Conservation (phyloP, 2,888 invertebrate species). For the Drosophila formosana region DNA sequence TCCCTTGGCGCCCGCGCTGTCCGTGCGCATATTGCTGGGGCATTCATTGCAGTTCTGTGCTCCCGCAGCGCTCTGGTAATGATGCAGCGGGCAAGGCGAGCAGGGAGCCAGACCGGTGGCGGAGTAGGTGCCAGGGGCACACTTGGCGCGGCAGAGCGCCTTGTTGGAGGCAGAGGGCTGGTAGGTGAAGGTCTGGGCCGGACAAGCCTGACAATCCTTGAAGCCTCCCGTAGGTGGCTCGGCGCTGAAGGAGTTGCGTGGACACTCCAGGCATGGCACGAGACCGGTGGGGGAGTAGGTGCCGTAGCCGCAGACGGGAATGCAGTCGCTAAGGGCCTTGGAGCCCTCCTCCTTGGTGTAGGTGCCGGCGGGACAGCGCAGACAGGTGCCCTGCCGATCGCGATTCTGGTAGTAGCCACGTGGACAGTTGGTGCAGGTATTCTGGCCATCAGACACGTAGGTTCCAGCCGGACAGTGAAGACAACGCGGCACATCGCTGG, state of each 20-base stretch:
- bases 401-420: slow-evolving; percentile 97
- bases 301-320: slow-evolving; percentile 98
- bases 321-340: slow-evolving; percentile 93
- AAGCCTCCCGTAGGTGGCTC: slow-evolving; percentile 96
- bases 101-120: slow-evolving; percentile 97
- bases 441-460: slow-evolving; percentile 95
- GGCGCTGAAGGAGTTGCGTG: slow-evolving; percentile 94
- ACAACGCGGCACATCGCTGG: slow-evolving; percentile 96
- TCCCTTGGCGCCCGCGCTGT: slow-evolving; percentile 91
- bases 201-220: slow-evolving; percentile 97
- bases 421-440: slow-evolving; percentile 95
- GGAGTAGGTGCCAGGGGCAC: slow-evolving; percentile 95
- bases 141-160: slow-evolving; percentile 94
- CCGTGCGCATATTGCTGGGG: slow-evolving; percentile 95
- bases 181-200: slow-evolving; percentile 94
- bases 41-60: slow-evolving; percentile 95
- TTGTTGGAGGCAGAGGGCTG: slow-evolving; percentile 95
- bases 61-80: slow-evolving; percentile 94
- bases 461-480: slow-evolving; percentile 99
- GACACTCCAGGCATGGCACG: slow-evolving; percentile 97
- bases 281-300: slow-evolving; percentile 97
- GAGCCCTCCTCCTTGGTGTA: slow-evolving; percentile 96
- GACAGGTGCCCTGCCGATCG: slow-evolving; percentile 95
- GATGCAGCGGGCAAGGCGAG: slow-evolving; percentile 95
- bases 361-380: slow-evolving; percentile 95